phyloP scores from a whole-genome alignment of 2,888 invertebrate genomes.

The Blera fallax region DNA sequence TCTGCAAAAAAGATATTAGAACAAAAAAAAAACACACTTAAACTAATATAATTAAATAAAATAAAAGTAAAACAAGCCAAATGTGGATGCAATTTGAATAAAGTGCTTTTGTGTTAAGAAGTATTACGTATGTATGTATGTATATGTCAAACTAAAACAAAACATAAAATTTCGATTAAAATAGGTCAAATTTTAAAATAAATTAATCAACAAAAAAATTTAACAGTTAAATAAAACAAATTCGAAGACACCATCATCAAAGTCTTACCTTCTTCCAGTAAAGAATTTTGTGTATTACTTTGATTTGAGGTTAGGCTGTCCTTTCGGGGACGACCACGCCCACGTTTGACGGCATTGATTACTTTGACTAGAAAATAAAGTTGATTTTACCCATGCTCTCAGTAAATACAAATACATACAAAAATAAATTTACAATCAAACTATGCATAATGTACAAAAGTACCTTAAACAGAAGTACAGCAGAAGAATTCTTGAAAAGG shows the following conservation, averaged over 20 bases:
- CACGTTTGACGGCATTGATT: conserved; percentile 83
- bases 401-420: conserved; percentile 36
- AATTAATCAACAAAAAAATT: neutral
- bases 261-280: conserved; percentile 87
- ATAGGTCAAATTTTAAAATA: neutral
- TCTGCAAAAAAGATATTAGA: no score
- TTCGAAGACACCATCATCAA: conserved; percentile 42
- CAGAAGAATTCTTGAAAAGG: neutral
- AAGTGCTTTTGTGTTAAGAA: conserved; percentile 10
- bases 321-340: conserved; percentile 84
- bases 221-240: conserved; percentile 37
- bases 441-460: conserved; percentile 34
- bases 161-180: neutral
- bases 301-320: conserved; percentile 83
- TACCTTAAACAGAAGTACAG: neutral
- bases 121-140: conserved; percentile 31
- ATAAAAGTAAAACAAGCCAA: conserved; percentile 29
- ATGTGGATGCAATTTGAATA: conserved; percentile 30
- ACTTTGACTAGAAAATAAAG: conserved; percentile 80
- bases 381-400: conserved; percentile 66
- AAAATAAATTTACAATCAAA: conserved; percentile 36
- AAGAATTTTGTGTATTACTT: conserved; percentile 85
- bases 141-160: conserved; percentile 3
- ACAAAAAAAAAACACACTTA: neutral
- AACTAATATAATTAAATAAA: conserved; percentile 2